A percentile compares a stretch with the other conserved stretches of the same genome.
Conservation (phyloP, 2,113 vertebrate genomes). For the Origma solitaria region DNA sequence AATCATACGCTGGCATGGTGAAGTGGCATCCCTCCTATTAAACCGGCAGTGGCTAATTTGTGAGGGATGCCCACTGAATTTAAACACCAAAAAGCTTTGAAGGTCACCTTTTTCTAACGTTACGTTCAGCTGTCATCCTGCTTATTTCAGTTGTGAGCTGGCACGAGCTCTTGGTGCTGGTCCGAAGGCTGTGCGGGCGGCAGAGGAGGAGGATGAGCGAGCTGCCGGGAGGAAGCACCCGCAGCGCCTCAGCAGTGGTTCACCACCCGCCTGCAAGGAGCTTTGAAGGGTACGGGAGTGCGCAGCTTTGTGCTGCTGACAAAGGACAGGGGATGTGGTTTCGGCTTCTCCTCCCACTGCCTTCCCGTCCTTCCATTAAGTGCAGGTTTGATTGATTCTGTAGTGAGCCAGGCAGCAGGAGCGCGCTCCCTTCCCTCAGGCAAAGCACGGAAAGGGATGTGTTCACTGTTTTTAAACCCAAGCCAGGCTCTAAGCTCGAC, state of each 20-base stretch:
- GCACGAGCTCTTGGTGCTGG: fast-evolving
- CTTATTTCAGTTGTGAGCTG: fast-evolving
- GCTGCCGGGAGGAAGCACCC: neutral
- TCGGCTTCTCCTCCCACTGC: slow-evolving; percentile 8
- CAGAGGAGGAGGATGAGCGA: neutral
- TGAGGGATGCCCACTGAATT: neutral
- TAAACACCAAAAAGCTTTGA: neutral
- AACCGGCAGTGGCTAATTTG: neutral
- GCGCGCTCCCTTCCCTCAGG: neutral
- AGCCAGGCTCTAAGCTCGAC: neutral
- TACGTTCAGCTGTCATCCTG: neutral
- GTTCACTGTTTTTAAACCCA: neutral
- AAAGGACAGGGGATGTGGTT: slow-evolving; percentile 31
- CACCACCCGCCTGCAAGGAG: slow-evolving; percentile 6
- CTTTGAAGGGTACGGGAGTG: slow-evolving; percentile 38
- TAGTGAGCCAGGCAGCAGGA: neutral
- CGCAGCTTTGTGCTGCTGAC: slow-evolving; percentile 25
- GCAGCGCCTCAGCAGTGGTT: neutral
- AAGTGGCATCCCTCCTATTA: neutral
- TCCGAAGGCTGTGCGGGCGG: neutral
- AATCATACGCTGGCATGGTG: fast-evolving
- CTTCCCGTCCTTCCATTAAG: neutral
- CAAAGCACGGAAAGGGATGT: neutral
- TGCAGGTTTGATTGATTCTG: neutral
- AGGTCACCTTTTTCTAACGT: neutral